These are phyloP conservation scores for Nesidiocoris tenuis DNA, from an alignment of 2,888 invertebrate species.

Conservation along the genomic window DNA sequence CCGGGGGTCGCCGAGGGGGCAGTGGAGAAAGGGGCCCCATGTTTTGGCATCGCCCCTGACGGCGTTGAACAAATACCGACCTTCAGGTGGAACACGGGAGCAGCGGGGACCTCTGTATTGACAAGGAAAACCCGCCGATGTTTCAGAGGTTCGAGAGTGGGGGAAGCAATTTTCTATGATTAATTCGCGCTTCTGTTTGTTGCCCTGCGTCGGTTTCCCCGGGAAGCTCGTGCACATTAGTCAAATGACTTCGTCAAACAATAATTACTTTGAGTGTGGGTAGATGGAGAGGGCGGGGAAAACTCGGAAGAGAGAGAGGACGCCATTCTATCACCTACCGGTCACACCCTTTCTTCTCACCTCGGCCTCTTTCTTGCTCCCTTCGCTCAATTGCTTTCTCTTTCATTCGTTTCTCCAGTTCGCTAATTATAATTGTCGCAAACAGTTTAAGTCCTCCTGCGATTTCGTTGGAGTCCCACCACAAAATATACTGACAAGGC, in stretches of 20 bases:
- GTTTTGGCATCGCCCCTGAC: constrained; percentile 14
- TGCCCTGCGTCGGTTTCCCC: constrained; percentile 20
- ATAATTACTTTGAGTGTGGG: constrained; percentile 43
- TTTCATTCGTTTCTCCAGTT: not conserved
- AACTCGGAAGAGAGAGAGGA: not conserved
- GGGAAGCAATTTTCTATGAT: constrained; percentile 39
- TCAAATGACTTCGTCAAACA: constrained; percentile 44
- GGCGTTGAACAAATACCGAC: constrained; percentile 35
- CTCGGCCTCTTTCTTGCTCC: not conserved
- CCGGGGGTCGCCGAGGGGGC: not conserved
- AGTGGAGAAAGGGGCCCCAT: not conserved
- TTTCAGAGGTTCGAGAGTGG: constrained; percentile 1
- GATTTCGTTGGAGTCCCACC: too few relatives aligned
- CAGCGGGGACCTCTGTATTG: constrained; percentile 7
- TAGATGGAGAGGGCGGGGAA: not conserved
- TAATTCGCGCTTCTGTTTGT: constrained; percentile 40
- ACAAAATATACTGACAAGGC: too few relatives aligned
- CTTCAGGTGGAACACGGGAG: not conserved
- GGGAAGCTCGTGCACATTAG: constrained; percentile 36
- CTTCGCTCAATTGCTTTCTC: not conserved
- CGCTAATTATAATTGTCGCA: not conserved
- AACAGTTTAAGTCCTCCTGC: not conserved
- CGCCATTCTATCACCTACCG: not conserved
- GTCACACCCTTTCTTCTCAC: not conserved
- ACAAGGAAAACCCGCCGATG: constrained; percentile 33